Base-by-base conservation (phyloP, 2,888 invertebrate species). In the Petrolisthes cinctipes region DNA sequence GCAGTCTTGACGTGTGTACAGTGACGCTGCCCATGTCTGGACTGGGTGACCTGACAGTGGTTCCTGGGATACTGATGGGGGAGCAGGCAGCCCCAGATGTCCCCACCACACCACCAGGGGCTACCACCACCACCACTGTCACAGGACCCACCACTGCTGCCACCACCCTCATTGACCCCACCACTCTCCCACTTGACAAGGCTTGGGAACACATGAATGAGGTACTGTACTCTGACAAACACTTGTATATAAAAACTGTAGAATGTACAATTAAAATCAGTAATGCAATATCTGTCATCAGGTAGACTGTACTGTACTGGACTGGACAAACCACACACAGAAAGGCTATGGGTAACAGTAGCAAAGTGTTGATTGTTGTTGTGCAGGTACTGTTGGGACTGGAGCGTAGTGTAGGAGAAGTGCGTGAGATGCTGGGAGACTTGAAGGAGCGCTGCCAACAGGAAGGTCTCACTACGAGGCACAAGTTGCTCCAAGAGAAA, bases 201-300 rank as follows among this genome's bases (percentile, higher is more conserved):
- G 89, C 89, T n/a, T 89, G 89, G 89, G 89, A 89, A 53, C 85
- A 75, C 68, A 89, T 89, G 89, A 88, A 79, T 85, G 85, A 89
- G 87, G 89, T 89, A 78, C 73, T 7, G 0, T 20, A 14, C 11
- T 80, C 53, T 80, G 20, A 80, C 6, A 9, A 11, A 14, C 61
- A 4, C 7, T 71, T 7, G 14, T 66, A 17, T 66, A 9, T 57
- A 66, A 2, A 37, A 37, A 37, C 37, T 37, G 37, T 37, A 37
- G 2, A 37, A 37, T 37, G 37, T 37, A 37, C 37, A 37, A 37
- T 37, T 37, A 37, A 37, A 37, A 37, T 37, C 37, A 37, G 37
- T 37, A 37, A 37, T 37, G 37, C 37, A 37, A 37, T 1, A 37
- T 37, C 37, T 37, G 37, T 37, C 2, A 37, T 37, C 37, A 37